Conservation (phyloP, 1,140 invertebrate species). For the Leptinotarsa defecta region DNA sequence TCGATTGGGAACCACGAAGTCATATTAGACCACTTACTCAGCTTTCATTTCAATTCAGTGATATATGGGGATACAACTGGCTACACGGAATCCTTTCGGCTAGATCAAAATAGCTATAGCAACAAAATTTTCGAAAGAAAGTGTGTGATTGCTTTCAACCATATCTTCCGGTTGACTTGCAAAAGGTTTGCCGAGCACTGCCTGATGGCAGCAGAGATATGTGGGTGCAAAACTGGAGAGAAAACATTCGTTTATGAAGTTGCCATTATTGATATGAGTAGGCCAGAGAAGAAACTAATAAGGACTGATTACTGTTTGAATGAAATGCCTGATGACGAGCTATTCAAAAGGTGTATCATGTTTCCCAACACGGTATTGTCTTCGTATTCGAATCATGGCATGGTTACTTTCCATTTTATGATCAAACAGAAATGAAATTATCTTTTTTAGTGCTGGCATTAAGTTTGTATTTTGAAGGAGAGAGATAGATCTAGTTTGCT, state of each 20-base stretch:
- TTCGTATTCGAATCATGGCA: constrained; percentile 44
- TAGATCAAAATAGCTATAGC: constrained; percentile 34
- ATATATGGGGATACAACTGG: constrained; percentile 35
- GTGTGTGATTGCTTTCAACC: constrained; percentile 37
- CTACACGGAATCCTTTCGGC: constrained; percentile 37
- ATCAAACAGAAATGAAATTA: constrained; percentile 29
- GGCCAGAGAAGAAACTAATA: constrained; percentile 43
- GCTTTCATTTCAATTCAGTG: constrained; percentile 37
- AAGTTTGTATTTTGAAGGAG: too few species aligned
- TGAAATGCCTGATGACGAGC: constrained; percentile 42
- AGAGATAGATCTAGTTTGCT: too few species aligned
- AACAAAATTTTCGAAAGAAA: constrained; percentile 33
- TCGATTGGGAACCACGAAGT: constrained; percentile 37
- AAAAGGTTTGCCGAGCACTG: constrained; percentile 42
- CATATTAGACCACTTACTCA: constrained; percentile 39
- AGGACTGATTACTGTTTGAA: constrained; percentile 45
- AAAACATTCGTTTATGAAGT: constrained; percentile 45
- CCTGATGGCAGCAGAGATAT: constrained; percentile 46
- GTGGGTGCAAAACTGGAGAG: constrained; percentile 39
- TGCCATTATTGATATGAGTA: constrained; percentile 41
- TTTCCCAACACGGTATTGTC: constrained; percentile 44
- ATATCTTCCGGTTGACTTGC: constrained; percentile 42
- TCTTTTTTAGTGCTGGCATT: too few species aligned
- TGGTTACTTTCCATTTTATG: constrained; percentile 43
- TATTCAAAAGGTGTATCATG: constrained; percentile 47